Conservation (phyloP, 2,888 invertebrate species). For the Volucella inflata region DNA sequence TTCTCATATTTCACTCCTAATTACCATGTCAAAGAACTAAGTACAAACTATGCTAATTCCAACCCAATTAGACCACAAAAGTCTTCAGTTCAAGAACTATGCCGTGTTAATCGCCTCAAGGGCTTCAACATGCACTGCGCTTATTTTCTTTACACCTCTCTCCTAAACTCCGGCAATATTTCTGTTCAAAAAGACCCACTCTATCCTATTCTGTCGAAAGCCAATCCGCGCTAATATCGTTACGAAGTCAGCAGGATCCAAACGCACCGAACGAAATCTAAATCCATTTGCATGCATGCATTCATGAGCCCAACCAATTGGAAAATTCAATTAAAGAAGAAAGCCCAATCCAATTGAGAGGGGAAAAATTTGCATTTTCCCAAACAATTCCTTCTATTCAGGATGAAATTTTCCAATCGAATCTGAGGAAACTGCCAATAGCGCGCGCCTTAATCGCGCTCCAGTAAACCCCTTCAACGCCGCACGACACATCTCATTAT, state of each 20-base stretch:
- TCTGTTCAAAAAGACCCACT: slow-evolving; percentile 62
- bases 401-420: slow-evolving; percentile 59
- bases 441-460: slow-evolving; percentile 69
- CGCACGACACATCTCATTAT: slow-evolving; percentile 40
- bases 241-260: slow-evolving; percentile 48
- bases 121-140: slow-evolving; percentile 18
- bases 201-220: slow-evolving; percentile 44
- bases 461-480: slow-evolving; percentile 53
- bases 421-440: slow-evolving; percentile 18
- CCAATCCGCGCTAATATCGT: slow-evolving; percentile 68
- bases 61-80: slow-evolving; percentile 72
- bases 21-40: slow-evolving; percentile 28
- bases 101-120: slow-evolving; percentile 56
- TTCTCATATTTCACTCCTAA: slow-evolving; percentile 14
- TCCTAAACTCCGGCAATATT: slow-evolving; percentile 24
- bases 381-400: background rate
- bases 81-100: slow-evolving; percentile 47
- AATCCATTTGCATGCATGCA: slow-evolving; percentile 58
- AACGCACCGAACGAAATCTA: slow-evolving; percentile 48
- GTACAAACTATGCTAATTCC: slow-evolving; percentile 62
- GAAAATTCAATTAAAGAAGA: slow-evolving; percentile 73
- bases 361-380: slow-evolving; percentile 67
- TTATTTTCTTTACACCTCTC: slow-evolving; percentile 31
- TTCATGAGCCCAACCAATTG: slow-evolving; percentile 47
- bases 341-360: slow-evolving; percentile 60